Percentiles rank a stretch among this genome's conserved stretches.
phyloP scores from a whole-genome alignment of 2,888 invertebrate species.

The Iphiclides podalirius region DNA sequence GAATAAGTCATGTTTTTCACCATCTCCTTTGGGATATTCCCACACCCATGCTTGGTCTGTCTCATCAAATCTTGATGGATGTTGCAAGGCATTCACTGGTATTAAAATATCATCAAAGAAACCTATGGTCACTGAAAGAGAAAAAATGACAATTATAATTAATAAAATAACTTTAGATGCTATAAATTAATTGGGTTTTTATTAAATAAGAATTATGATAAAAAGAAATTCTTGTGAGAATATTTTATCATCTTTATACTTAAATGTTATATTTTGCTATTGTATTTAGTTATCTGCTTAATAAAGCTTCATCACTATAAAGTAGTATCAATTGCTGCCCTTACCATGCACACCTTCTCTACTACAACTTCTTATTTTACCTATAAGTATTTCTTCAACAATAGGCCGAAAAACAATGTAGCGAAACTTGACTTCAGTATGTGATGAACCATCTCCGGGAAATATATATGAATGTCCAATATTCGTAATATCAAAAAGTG shows the following conservation, averaged over 20 bases:
- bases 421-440: slow-evolving; percentile 95
- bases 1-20: slow-evolving; percentile 91
- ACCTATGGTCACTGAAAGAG: slow-evolving; percentile 88
- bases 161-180: too few species aligned
- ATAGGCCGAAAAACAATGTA: slow-evolving; percentile 97
- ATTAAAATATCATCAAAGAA: slow-evolving; percentile 99
- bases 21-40: slow-evolving; percentile 94
- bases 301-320: too few species aligned
- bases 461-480: slow-evolving; percentile 95
- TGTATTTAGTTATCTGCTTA: too few species aligned
- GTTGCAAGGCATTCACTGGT: slow-evolving; percentile 93
- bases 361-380: slow-evolving; percentile 94
- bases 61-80: slow-evolving; percentile 95
- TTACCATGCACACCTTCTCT: slow-evolving; percentile 94
- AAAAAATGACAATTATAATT: background rate
- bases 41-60: slow-evolving; percentile 97
- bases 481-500: slow-evolving; percentile 92
- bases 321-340: too few species aligned
- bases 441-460: slow-evolving; percentile 97
- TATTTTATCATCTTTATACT: too few species aligned
- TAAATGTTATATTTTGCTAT: too few species aligned
- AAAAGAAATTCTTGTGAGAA: too few species aligned
- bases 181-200: too few species aligned
- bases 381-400: slow-evolving; percentile 95
- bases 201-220: too few species aligned